Evolutionary conservation across 2,113 vertebrate species (phyloP).

Genomic region (Oncorhynchus clarkii): DNA sequence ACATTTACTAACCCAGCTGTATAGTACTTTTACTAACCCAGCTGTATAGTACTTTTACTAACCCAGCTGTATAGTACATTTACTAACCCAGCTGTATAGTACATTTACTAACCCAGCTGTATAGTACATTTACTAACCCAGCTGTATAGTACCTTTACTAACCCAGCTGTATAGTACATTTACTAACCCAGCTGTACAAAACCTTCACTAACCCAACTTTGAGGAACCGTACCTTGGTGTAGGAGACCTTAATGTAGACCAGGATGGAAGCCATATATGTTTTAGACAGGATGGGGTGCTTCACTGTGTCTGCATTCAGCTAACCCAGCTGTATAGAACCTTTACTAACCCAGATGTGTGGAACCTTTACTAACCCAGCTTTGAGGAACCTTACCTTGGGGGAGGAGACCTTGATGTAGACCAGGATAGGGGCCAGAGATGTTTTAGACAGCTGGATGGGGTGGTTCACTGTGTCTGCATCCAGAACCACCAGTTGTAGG

Average conservation of each 20-base stretch:
- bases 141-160: too few species aligned
- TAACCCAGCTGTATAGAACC: too few species aligned
- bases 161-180: too few species aligned
- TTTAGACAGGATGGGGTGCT: slow-evolving; percentile 94
- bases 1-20: too few species aligned
- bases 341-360: not conserved
- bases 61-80: too few species aligned
- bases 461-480: slow-evolving; percentile 96
- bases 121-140: accelerated
- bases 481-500: slow-evolving; percentile 90
- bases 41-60: too few species aligned
- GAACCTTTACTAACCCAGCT: not conserved
- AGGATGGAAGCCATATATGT: slow-evolving; percentile 94
- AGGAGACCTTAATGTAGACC: slow-evolving; percentile 96
- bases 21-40: too few species aligned
- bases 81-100: too few species aligned
- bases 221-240: slow-evolving; percentile 82
- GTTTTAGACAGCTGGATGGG: slow-evolving; percentile 96
- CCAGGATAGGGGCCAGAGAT: slow-evolving; percentile 91
- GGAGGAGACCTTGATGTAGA: slow-evolving; percentile 97
- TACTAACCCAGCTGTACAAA: too few species aligned
- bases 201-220: not conserved
- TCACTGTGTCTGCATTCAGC: slow-evolving; percentile 94
- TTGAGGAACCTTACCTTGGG: slow-evolving; percentile 80
- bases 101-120: too few species aligned